Evolutionary conservation across 2,888 invertebrate species (phyloP).

Genomic region (Apocheima hispidaria): DNA sequence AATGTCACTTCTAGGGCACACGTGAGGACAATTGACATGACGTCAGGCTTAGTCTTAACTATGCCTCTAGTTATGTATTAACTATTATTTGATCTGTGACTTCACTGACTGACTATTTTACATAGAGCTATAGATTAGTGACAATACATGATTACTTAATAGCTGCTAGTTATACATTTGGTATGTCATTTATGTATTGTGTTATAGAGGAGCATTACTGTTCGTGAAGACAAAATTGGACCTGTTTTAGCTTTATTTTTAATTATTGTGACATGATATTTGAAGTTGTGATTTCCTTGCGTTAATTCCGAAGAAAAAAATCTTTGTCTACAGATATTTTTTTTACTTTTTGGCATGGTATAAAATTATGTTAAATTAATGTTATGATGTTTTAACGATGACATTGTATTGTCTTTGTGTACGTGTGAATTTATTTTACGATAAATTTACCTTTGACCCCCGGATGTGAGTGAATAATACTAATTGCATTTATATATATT

Average conservation of each 20-base stretch:
- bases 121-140: background rate
- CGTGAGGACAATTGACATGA: conserved; percentile 22
- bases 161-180: background rate
- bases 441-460: background rate
- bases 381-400: background rate
- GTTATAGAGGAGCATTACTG: background rate
- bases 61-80: background rate
- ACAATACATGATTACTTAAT: conserved; percentile 1
- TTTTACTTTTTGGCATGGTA: no score
- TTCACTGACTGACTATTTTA: conserved; percentile 4
- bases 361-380: no score
- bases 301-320: no score
- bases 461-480: background rate
- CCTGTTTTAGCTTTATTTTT: background rate
- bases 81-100: background rate
- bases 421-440: background rate
- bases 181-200: background rate
- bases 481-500: conserved; percentile 18
- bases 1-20: conserved; percentile 18
- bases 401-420: background rate
- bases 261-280: background rate
- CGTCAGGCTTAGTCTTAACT: conserved; percentile 16
- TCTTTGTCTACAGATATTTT: background rate
- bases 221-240: background rate
- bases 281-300: no score